Evolutionary conservation across 2,113 vertebrate species (phyloP), one percentile per base, ranked within the genome.

Genomic region (Stigmatopora nigra): DNA sequence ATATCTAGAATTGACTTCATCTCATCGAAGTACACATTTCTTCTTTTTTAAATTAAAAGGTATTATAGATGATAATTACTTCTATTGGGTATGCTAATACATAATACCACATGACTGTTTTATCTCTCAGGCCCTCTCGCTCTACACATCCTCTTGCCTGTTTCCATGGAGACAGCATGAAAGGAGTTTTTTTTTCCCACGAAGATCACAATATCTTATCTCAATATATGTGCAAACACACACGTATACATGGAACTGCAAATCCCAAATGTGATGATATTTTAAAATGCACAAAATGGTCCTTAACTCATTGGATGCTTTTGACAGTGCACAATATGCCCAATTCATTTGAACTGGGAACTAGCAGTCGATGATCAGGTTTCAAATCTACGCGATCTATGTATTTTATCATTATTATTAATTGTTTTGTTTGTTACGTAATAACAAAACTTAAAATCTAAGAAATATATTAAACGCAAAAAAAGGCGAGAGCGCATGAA

Each of bases 151-250:
- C 70, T 70, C 73, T 67, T 61, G 69, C 72, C 68, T 83, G 84
- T 87, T 84, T 74, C 84, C 82, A 84, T 85, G 82, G 84, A 74
- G 75, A 88, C 78, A 69, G 69, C 57, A 69, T 19, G 77, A 72
- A 77, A 84, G 83, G 73, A 60, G 65, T 72, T 77, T 77, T 73
- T 73, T 67, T 75, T 31, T 31, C 25, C 60, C 68, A 72, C 56
- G 20, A 48, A 67, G 71, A 80, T 78, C 72, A 82, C 65, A 78
- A 61, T 19, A 20, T 74, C 68, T 74, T 63, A 78, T 77, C 77
- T 75, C 22, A 75, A 73, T 59, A 67, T 75, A 72, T 69, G 70
- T 65, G 57, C 70, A 69, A 68, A 2, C 64, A 56, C 51, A 56
- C 53, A 64, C 44, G n/a, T 52, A 36, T 13, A 35, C 67, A 56